phyloP scores from a whole-genome alignment of 1,140 invertebrate genomes.

The Ips typographus region DNA sequence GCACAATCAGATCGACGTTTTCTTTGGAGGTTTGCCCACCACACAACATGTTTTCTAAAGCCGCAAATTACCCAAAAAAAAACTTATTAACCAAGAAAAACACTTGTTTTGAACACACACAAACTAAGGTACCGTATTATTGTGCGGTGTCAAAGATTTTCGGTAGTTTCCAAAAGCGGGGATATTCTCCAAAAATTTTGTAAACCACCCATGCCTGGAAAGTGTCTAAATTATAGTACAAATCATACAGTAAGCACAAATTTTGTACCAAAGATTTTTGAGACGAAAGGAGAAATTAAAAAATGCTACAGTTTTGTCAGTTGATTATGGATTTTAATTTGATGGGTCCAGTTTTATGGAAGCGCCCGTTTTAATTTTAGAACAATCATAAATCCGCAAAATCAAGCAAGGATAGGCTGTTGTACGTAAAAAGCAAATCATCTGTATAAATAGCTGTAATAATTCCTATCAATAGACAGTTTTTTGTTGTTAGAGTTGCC shows the following conservation, averaged over 20 bases:
- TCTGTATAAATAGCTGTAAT: conserved; percentile 23
- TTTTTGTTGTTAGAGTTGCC: background rate
- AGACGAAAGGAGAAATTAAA: no score
- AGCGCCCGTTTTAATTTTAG: conserved; percentile 18
- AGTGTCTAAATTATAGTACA: background rate
- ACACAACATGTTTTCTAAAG: conserved; percentile 25
- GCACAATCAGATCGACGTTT: conserved; percentile 19
- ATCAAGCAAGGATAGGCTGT: background rate
- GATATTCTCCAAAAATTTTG: no score
- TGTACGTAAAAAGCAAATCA: conserved; percentile 11
- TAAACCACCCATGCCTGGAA: background rate
- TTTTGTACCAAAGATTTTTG: no score
- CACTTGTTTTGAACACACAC: background rate
- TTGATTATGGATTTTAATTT: no score
- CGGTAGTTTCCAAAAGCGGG: no score
- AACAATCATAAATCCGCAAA: conserved; percentile 16
- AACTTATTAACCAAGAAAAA: background rate
- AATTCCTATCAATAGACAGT: conserved; percentile 1
- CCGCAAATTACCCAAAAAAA: background rate
- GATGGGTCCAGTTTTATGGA: background rate
- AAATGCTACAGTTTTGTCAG: no score
- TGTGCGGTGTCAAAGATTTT: no score
- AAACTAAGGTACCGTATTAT: no score
- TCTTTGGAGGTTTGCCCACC: conserved; percentile 22
- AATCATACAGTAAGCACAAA: background rate